phyloP scores from a whole-genome alignment of 2,113 vertebrate species.

The Hemicordylus capensis region DNA sequence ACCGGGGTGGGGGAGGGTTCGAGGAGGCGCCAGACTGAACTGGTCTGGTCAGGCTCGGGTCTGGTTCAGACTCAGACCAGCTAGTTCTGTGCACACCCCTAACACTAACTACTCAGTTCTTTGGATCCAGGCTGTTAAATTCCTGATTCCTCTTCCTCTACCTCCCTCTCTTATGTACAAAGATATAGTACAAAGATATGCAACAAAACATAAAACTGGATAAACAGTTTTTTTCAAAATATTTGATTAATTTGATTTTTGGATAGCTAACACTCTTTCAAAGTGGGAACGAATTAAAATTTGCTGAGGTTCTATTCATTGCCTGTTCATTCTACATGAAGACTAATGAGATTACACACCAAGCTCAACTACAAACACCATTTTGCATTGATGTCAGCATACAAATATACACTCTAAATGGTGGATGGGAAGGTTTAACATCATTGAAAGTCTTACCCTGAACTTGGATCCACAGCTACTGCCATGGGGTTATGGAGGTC shows the following conservation, averaged over 20 bases:
- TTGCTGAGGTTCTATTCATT: conserved; percentile 5
- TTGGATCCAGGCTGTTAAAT: not conserved
- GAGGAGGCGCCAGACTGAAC: no score
- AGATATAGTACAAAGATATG: accelerated
- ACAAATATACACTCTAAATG: not conserved
- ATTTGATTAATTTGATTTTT: not conserved
- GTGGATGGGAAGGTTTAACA: accelerated
- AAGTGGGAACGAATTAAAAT: conserved; percentile 3
- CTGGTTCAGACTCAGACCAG: no score
- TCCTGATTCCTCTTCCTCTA: not conserved
- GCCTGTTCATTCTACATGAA: conserved; percentile 25
- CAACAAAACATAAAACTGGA: not conserved
- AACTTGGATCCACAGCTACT: conserved; percentile 89
- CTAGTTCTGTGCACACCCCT: no score
- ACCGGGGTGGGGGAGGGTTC: no score
- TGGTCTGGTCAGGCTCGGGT: no score
- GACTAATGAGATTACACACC: not conserved
- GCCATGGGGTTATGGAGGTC: conserved; percentile 93
- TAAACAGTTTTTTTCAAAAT: conserved; percentile 6
- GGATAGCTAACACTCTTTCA: not conserved
- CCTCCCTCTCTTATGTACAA: not conserved
- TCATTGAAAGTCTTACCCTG: conserved; percentile 84
- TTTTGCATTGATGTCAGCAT: not conserved
- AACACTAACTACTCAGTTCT: not conserved
- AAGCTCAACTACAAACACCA: not conserved